Base-by-base conservation (phyloP, 2,888 invertebrate genomes). In the Auanema freiburgensis region DNA sequence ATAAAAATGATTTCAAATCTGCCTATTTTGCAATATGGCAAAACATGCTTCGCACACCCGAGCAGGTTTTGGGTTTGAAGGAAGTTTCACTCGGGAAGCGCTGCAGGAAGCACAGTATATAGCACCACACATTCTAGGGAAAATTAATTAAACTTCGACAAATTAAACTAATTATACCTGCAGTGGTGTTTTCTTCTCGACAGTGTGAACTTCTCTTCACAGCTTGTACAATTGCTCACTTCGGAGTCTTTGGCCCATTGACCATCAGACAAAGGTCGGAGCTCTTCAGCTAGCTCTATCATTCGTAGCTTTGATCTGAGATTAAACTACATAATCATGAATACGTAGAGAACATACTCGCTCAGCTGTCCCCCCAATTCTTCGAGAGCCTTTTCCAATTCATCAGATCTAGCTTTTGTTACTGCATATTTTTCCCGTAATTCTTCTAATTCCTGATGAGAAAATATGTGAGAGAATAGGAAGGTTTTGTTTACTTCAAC, bases 181-280 rank as follows among this genome's bases (percentile, higher is more conserved):
- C 79, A 79, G 59, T 79, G 79, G 61, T 79, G 79, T 54, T 72
- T 76, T 33, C 79, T 61, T 18, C 62, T 64, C 14, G 71, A 63
- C 40, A 79, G 54, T 3, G 69, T 66, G 62, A 79, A 79, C 24
- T 33, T 41, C 12, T 57, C 58, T 16, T 69, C 44, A 54, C 79
- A 79, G 8, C 56, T 52, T 16, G 63, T 62, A 61, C 79, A 79
- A 24, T 66, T 54, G 3, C 33, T 18, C 5, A 71, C 77, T 5
- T 68, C 70, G 8, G 59, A 57, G 58, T 79, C 79, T 25, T 78
- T 68, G 10, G 67, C 68, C 79, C 79, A 79, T 52, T 69, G 63
- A 6, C 63, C 68, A 16, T 68, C 70, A 1, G 64, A 33, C 18
- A 73, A 21, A 10, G 77, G 77, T n/a, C 71, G 54, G 16, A 76